Base-by-base conservation (phyloP, 2,888 invertebrate species). In the Hypomecis punctinalis region DNA sequence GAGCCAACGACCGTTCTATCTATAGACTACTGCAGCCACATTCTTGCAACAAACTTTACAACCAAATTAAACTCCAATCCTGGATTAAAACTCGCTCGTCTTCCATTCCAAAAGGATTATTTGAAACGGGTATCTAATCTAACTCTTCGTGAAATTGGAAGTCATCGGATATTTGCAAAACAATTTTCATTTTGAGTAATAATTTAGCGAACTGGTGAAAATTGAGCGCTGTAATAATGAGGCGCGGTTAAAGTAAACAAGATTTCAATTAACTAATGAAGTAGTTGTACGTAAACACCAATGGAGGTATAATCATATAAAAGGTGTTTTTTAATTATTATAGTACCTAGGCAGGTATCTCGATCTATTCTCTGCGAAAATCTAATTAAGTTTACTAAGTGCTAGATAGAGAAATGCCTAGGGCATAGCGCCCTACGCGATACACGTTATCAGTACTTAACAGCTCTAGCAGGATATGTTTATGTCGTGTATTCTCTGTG, bases 81-180 rank as follows among this genome's bases (percentile, higher is more conserved):
- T 35, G 39, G 46, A 60, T 65, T 52, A 56, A 58, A 56, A 13
- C 61, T 61, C 52, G 46, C 47, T 52, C 55, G 60, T 51, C 52
- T 63, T 47, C 13, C 33, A 53, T 51, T 64, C 36, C 53, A n/a
- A 57, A 61, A 53, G 53, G 57, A 61, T 61, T 66, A 56, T 45
- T 49, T 11, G 36, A 52, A 51, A 42, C 37, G 60, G 52, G 40
- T 46, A 57, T 56, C 47, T 56, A 46, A 63, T 61, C 48, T 48
- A 49, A 57, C 51, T 39, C 56, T 61, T 56, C 9, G 57, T 48
- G 43, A 63, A 63, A 60, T 55, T 64, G 62, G 49, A 52, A 61
- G 35, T 64, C 51, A 54, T 55, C 53, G 48, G 66, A 43, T 63
- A 67, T 66, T 64, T 60, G 56, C 63, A 63, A 70, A 69, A 71